Base-by-base conservation (phyloP, 1,140 invertebrate genomes). In the Apis laboriosa region DNA sequence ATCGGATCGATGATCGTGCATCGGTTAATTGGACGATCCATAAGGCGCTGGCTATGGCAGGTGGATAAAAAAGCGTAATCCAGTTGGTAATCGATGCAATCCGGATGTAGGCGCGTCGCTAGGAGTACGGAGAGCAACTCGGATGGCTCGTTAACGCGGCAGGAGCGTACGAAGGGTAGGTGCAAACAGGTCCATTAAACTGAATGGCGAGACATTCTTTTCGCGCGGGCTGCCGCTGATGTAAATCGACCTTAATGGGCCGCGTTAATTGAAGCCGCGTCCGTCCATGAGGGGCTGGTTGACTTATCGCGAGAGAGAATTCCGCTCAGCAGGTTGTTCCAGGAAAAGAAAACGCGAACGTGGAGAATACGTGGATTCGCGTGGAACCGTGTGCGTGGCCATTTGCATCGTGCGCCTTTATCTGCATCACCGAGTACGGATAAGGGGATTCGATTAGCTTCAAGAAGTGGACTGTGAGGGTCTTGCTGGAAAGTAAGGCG, bases 111-210 rank as follows among this genome's bases (percentile, higher is more conserved):
- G 61, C 49, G 49, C 55, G 74, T 76, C 80, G 60, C 72, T 83
- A 80, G 68, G 24, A 21, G 58, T 21, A 3, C 49, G 56, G 51
- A 34, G 19, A 8, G 58, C 13, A 53, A 28, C 28, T 75, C 19
- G n/a, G 56, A 43, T 34, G 28, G 53, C 88, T 89, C 81, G 84
- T 88, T 89, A 89, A 67, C 58, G 66, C 53, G 28, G 74, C 84
- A 86, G 71, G 64, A 56, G 49, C 64, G 49, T 86, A 84, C 68
- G 82, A 86, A 84, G 86, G 77, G 77, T 88, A 88, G 82, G 88
- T 86, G 88, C 88, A 88, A 89, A 89, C 85, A 88, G 87, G 85
- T 88, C 87, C 88, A 89, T 89, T 88, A 89, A 83, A 67, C 53
- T 56, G 84, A 85, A 88, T 80, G 81, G 84, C 75, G 84, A 75